Percentiles rank a stretch among this genome's conserved stretches.
Conservation (phyloP, 2,797 vertebrate species). For the Acropternis orthonyx region DNA sequence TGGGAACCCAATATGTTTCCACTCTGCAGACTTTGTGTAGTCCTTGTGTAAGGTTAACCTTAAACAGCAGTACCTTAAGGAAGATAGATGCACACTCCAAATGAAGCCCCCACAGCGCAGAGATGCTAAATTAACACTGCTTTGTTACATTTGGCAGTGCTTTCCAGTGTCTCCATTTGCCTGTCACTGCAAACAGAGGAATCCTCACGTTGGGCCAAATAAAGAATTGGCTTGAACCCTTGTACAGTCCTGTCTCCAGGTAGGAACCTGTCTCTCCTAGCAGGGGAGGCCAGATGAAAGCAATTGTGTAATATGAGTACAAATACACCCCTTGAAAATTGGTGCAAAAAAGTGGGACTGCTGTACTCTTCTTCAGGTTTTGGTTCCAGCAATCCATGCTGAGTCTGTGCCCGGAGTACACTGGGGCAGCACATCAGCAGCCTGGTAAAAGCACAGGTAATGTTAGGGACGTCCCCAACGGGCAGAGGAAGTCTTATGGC, state of each 20-base stretch:
- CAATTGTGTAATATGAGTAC: background rate
- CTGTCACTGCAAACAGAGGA: background rate
- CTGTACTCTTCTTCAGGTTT: background rate
- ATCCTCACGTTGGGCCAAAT: background rate
- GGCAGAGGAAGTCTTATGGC: background rate
- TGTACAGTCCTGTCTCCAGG: background rate
- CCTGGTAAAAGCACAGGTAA: background rate
- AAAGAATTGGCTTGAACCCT: background rate
- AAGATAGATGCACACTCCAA: background rate
- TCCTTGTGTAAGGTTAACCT: background rate
- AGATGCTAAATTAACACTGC: background rate
- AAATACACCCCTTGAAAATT: background rate
- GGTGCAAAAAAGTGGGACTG: background rate
- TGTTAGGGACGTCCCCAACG: background rate
- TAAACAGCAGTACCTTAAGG: background rate
- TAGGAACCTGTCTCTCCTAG: background rate
- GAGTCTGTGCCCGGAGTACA: background rate
- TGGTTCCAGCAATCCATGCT: background rate
- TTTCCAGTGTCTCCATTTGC: background rate
- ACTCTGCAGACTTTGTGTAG: background rate
- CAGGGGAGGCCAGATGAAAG: background rate
- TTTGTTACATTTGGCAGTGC: background rate
- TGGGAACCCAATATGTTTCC: background rate
- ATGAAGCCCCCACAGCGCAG: background rate
- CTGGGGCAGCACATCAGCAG: background rate